Percentiles rank a stretch among this genome's conserved stretches.
Conservation (phyloP, 1,140 invertebrate genomes). For the Meloidogyne hapla region DNA sequence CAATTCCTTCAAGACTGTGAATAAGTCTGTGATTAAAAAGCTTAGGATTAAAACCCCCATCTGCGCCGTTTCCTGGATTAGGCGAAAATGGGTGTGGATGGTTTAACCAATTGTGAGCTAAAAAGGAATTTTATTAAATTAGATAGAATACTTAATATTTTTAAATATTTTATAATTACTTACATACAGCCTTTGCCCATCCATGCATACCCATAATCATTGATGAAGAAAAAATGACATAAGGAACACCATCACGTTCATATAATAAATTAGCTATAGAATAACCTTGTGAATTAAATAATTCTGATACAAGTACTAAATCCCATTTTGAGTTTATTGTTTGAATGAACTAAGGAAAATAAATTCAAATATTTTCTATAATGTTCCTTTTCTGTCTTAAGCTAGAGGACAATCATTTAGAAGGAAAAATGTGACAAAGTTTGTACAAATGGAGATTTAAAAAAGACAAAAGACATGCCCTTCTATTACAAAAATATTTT, state of each 20-base stretch:
- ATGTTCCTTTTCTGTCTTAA: too few relatives aligned
- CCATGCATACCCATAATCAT: constrained; percentile 7
- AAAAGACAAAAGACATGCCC: too few relatives aligned
- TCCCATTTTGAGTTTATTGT: constrained; percentile 32
- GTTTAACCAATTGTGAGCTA: constrained; percentile 28
- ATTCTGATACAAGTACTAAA: constrained; percentile 19
- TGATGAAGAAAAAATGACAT: constrained; percentile 1
- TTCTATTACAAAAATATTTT: too few relatives aligned
- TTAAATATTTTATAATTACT: too few relatives aligned
- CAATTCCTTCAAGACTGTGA: constrained; percentile 16
- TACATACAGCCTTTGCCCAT: constrained; percentile 9
- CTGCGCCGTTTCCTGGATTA: not conserved
- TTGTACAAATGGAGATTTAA: too few relatives aligned
- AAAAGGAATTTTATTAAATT: not conserved
- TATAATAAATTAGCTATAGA: constrained; percentile 12
- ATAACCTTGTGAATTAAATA: constrained; percentile 14
- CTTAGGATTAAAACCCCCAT: constrained; percentile 19
- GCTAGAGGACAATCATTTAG: too few relatives aligned
- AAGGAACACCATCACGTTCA: constrained; percentile 3
- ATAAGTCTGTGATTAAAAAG: constrained; percentile 13
- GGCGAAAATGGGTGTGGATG: constrained; percentile 25
- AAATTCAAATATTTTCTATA: too few relatives aligned
- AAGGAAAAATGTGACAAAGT: too few relatives aligned
- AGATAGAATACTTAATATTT: not conserved
- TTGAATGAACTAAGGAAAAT: constrained; percentile 14